These are phyloP conservation scores for Drosophila ogumai DNA, from an alignment of 1,140 invertebrate genomes.

Conservation along the genomic window DNA sequence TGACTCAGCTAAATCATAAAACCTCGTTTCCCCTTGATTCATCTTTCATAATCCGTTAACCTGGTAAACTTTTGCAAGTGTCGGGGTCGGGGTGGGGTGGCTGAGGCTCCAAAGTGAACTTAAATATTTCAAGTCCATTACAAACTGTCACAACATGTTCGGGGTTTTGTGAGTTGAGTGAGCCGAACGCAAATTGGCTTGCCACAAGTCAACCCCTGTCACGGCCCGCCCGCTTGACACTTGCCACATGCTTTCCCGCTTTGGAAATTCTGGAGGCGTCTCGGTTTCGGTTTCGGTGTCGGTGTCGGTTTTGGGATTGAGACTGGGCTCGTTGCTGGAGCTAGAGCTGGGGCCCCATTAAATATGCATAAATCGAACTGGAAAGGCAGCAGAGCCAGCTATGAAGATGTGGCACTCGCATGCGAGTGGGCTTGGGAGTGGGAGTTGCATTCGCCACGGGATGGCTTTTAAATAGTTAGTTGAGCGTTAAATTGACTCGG, in stretches of 20 bases:
- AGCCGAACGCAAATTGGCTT: slow-evolving; percentile 56
- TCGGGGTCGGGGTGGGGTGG: not conserved
- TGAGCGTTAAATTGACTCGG: slow-evolving; percentile 78
- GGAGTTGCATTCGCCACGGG: slow-evolving; percentile 29
- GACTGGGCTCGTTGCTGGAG: slow-evolving; percentile 1
- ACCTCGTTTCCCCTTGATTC: slow-evolving; percentile 8
- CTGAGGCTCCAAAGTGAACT: slow-evolving; percentile 11
- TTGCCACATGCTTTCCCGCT: slow-evolving; percentile 49
- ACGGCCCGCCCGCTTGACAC: slow-evolving; percentile 40
- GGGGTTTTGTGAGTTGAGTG: slow-evolving; percentile 41
- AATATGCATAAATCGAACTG: slow-evolving; percentile 68
- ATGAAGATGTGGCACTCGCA: slow-evolving; percentile 25
- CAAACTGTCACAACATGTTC: slow-evolving; percentile 58
- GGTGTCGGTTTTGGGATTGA: slow-evolving; percentile 5
- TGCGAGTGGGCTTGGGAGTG: slow-evolving; percentile 11
- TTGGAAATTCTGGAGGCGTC: slow-evolving; percentile 41
- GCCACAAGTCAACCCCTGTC: slow-evolving; percentile 32
- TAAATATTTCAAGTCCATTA: slow-evolving; percentile 64
- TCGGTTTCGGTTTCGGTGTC: slow-evolving; percentile 15
- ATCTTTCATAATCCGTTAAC: slow-evolving; percentile 13
- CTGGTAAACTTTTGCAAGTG: slow-evolving; percentile 16
- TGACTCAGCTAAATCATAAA: not conserved
- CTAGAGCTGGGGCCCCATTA: slow-evolving; percentile 36
- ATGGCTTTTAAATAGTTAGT: slow-evolving; percentile 67
- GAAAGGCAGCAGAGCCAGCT: slow-evolving; percentile 22